phyloP scores from a whole-genome alignment of 2,113 vertebrate species.

The Dasyornis broadbenti region DNA sequence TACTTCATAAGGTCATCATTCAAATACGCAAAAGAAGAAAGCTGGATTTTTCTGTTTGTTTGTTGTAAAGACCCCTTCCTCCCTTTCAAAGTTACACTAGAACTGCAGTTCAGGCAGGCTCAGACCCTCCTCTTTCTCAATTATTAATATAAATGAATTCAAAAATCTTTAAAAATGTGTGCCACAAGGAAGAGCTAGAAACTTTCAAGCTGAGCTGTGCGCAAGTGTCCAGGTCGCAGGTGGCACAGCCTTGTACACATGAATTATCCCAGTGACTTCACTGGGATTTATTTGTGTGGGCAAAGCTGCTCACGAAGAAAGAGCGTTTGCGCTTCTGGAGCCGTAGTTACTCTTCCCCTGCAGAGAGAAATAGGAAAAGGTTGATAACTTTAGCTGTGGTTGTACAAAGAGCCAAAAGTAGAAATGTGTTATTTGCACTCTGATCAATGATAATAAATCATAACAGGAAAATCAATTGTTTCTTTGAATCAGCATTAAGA shows the following conservation, averaged over 20 bases:
- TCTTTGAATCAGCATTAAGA: constrained; percentile 7
- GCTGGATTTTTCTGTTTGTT: background rate
- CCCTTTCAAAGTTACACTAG: background rate
- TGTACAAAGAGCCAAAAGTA: background rate
- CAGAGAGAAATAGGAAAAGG: background rate
- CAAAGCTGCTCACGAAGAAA: background rate
- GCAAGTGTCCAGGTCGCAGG: background rate
- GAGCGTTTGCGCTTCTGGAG: background rate
- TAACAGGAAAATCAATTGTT: constrained; percentile 22
- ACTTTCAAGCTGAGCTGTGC: background rate
- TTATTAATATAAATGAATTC: background rate
- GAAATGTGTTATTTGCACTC: background rate
- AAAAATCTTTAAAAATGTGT: background rate
- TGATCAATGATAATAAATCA: constrained; percentile 46
- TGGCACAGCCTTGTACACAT: accelerated
- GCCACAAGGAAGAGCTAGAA: background rate
- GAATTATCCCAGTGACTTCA: background rate
- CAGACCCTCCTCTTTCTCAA: background rate
- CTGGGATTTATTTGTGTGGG: background rate
- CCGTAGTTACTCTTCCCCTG: background rate
- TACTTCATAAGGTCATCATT: background rate
- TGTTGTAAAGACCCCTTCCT: background rate
- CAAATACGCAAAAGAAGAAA: background rate
- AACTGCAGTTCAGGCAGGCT: background rate
- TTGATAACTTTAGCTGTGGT: background rate